These are phyloP conservation scores for Arion vulgaris DNA, from an alignment of 1,140 invertebrate genomes.

Conservation along the genomic window DNA sequence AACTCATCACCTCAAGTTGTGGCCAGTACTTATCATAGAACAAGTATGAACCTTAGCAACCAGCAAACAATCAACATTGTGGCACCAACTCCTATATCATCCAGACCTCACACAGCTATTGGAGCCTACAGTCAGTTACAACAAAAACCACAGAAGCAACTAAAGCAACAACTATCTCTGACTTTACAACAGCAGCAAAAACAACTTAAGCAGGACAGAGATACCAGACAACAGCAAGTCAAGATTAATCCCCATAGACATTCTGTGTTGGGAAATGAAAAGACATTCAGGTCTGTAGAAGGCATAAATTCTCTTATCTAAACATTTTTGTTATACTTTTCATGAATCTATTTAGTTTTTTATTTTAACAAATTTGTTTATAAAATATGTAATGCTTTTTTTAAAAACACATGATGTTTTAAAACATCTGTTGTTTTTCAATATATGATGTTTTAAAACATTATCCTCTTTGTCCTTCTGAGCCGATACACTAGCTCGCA, in stretches of 20 bases:
- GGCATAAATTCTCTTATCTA: too few species aligned
- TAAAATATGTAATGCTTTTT: too few species aligned
- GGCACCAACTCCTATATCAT: conserved; percentile 20
- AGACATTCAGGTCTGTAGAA: conserved; percentile 57
- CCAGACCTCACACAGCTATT: conserved; percentile 37
- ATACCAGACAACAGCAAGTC: not conserved
- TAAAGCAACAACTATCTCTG: not conserved
- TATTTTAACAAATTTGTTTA: too few species aligned
- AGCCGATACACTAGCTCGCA: too few species aligned
- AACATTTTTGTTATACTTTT: too few species aligned
- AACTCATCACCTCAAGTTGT: not conserved
- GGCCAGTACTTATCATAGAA: not conserved
- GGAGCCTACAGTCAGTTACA: not conserved
- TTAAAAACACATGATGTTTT: too few species aligned
- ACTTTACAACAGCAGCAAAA: conserved; percentile 48
- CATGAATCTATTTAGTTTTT: too few species aligned
- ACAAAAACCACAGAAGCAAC: not conserved
- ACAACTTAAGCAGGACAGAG: conserved; percentile 41
- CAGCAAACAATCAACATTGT: not conserved
- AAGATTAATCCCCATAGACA: conserved; percentile 38
- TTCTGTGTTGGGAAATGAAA: conserved; percentile 54
- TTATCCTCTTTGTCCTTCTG: too few species aligned
- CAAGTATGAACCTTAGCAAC: conserved; percentile 1
- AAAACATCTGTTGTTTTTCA: too few species aligned
- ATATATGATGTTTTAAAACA: too few species aligned